Percentiles rank a stretch among this genome's conserved stretches.
Evolutionary conservation across 2,113 vertebrate genomes (phyloP).

Genomic region (Rattus norvegicus): DNA sequence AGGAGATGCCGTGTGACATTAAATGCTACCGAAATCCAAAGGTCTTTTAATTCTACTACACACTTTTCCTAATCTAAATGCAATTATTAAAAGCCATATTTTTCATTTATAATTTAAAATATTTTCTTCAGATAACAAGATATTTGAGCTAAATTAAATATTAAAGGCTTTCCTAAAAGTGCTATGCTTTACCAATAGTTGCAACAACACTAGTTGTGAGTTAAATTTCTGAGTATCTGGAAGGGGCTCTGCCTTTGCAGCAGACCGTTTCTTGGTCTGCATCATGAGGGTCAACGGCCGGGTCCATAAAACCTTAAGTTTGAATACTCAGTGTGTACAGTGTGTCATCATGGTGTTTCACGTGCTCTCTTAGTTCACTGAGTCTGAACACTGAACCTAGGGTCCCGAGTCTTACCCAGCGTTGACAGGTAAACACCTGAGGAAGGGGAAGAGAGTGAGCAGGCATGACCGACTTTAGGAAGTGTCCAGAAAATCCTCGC

Average conservation of each 20-base stretch:
- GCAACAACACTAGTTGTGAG: background rate
- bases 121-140: background rate
- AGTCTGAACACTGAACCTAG: conserved; percentile 14
- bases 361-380: background rate
- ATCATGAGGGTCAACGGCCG: background rate
- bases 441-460: background rate
- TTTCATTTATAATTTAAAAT: conserved; percentile 4
- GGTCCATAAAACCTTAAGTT: background rate
- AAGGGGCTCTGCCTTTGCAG: background rate
- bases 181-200: background rate
- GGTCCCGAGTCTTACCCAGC: background rate
- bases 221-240: background rate
- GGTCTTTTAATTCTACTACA: conserved; percentile 64
- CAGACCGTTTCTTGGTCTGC: background rate
- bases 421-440: background rate
- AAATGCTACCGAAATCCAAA: conserved; percentile 69
- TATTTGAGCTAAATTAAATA: background rate
- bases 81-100: conserved; percentile 36
- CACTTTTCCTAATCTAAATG: conserved; percentile 10
- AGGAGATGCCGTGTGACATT: conserved; percentile 67
- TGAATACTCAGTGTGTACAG: background rate
- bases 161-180: background rate
- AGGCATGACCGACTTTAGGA: background rate
- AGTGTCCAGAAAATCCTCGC: background rate
- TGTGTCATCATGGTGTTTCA: background rate